phyloP scores from a whole-genome alignment of 2,797 vertebrate genomes.

The Xiphorhynchus erythropygius region DNA sequence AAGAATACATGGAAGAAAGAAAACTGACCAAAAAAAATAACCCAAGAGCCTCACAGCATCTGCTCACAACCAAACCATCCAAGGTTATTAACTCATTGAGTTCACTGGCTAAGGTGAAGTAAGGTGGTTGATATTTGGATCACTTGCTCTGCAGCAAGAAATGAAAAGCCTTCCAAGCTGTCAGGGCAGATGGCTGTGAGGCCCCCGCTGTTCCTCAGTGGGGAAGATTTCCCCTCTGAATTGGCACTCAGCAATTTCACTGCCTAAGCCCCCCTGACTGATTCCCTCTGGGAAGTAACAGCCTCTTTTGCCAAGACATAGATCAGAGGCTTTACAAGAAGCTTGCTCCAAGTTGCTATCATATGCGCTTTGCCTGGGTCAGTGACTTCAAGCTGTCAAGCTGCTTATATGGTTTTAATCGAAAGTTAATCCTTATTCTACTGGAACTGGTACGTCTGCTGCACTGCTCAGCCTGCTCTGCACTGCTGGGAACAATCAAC shows the following conservation, averaged over 20 bases:
- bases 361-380: background rate
- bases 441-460: background rate
- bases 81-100: background rate
- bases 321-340: background rate
- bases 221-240: background rate
- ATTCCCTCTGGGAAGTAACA: background rate
- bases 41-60: background rate
- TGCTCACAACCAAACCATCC: background rate
- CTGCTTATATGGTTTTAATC: constrained; percentile 24
- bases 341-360: background rate
- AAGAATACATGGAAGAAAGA: background rate
- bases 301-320: background rate
- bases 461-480: fast-evolving
- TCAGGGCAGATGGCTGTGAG: background rate
- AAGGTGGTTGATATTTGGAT: background rate
- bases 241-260: background rate
- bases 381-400: constrained; percentile 19
- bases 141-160: background rate
- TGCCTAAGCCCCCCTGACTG: background rate
- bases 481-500: background rate
- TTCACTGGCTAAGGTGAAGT: background rate
- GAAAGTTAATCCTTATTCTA: constrained; percentile 42
- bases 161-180: background rate
- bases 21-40: background rate
- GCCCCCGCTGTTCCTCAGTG: background rate